Conservation (phyloP, 2,797 vertebrate species). For the Lagorchestes hirsutus region DNA sequence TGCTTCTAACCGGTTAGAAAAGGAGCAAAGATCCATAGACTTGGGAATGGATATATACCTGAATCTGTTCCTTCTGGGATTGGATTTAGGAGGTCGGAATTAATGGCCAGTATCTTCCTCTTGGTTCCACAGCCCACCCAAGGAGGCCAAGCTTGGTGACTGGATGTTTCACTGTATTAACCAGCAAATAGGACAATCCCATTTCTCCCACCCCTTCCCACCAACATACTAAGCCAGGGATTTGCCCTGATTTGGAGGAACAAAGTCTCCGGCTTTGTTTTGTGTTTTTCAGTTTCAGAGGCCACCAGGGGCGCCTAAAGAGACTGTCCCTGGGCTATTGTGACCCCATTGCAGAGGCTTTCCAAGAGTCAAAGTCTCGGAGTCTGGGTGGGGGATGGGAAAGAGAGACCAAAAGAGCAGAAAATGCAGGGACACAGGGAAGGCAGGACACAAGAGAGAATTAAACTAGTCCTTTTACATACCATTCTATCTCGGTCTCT, state of each 20-base stretch:
- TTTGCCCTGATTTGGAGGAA: not conserved
- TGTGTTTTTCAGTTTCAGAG: not conserved
- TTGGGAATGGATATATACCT: not conserved
- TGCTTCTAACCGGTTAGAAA: not conserved
- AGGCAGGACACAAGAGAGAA: not conserved
- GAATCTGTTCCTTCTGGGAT: not conserved
- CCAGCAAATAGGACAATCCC: accelerated
- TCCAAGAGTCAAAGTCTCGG: not conserved
- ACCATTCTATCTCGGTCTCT: not conserved
- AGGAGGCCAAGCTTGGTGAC: not conserved
- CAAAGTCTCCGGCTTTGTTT: not conserved
- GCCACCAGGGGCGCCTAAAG: not conserved
- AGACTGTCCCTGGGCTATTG: not conserved
- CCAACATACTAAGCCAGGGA: not conserved
- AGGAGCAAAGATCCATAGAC: not conserved
- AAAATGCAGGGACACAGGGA: not conserved
- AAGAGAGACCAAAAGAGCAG: too few species aligned
- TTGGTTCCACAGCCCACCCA: slow-evolving; percentile 7
- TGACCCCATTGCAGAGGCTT: not conserved
- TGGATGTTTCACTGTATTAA: not conserved
- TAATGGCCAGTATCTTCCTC: not conserved
- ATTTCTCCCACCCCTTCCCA: not conserved
- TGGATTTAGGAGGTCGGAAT: not conserved
- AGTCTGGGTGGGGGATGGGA: not conserved
- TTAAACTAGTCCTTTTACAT: not conserved